Base-by-base conservation (phyloP, 2,888 invertebrate genomes). In the Campoletis raptor region DNA sequence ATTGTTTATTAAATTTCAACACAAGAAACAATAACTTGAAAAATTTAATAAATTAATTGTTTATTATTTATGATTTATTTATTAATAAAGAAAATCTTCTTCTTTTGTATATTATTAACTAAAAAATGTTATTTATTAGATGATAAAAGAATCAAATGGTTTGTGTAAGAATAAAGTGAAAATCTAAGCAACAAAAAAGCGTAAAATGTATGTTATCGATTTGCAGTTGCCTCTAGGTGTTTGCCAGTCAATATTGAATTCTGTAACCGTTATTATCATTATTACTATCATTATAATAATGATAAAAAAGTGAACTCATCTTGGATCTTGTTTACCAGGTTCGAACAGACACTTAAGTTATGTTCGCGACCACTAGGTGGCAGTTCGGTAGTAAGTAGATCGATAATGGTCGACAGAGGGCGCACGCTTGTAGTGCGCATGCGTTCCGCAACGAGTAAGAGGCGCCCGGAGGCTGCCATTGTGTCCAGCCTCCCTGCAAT, bases 401-500 rank as follows among this genome's bases (percentile, higher is more conserved):
- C 80, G 42, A 79, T 36, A 70, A 70, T 72, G 45, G 79, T 52
- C 42, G 18, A 37, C 30, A 36, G 57, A 73, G 77, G 67, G 83
- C 70, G 83, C 83, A 79, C 61, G 78, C 48, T 67, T 66, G 76
- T 80, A 21, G 85, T 73, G 45, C 36, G 79, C 86, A 74, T 74
- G 86, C 89, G 89, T 57, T 89, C 85, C 88, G 6, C 30, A 89
- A 88, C 89, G 90, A 89, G 90, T 88, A 87, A 69, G 89, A 91
- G 90, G 90, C 87, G 92, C 93, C 93, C 85, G 91, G 88, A 91
- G 93, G 92, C 92, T 88, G 88, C 91, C 90, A 93, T 93, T 93
- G 93, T 92, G 85, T 86, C 79, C 80, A 77, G 85, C 84, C 83
- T 79, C 88, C 85, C 85, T 87, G 85, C 90, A 91, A 93, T 93